A percentile compares a stretch with the other conserved stretches of the same genome.
These are phyloP conservation scores for Poeciliopsis presidionis DNA, from an alignment of 2,797 vertebrate species.

Conservation along the genomic window DNA sequence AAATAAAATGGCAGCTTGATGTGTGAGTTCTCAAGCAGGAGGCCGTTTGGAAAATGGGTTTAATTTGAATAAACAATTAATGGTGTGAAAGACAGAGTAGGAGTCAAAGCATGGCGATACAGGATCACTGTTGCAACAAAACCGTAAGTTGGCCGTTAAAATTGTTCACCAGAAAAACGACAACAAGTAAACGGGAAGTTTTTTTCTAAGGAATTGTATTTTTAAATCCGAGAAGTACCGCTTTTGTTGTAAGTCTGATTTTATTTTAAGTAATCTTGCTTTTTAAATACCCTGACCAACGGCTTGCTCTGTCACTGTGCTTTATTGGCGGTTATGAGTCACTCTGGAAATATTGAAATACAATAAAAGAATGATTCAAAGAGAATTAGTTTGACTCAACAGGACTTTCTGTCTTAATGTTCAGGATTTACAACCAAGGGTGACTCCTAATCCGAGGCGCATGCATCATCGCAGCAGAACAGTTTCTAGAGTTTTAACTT, in stretches of 20 bases:
- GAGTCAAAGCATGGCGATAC: neutral
- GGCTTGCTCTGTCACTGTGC: neutral
- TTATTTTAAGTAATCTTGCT: neutral
- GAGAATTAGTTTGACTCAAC: neutral
- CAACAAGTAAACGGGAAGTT: neutral
- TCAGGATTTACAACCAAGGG: neutral
- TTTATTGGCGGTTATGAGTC: constrained; percentile 5
- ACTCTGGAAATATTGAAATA: constrained; percentile 7
- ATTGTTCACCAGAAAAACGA: neutral
- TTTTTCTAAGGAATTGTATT: neutral
- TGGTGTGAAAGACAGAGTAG: neutral
- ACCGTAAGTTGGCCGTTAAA: neutral
- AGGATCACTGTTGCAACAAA: neutral
- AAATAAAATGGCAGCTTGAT: neutral
- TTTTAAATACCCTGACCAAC: neutral
- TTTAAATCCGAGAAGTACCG: neutral
- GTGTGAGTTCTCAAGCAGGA: neutral
- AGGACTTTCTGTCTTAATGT: neutral
- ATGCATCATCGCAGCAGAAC: neutral
- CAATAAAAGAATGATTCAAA: constrained; percentile 15
- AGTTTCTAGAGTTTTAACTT: neutral
- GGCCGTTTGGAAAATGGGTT: neutral
- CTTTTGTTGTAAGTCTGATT: neutral
- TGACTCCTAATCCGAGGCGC: neutral
- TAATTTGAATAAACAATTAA: neutral